Conservation (phyloP, 2,888 invertebrate species). For the Acronicta alni region DNA sequence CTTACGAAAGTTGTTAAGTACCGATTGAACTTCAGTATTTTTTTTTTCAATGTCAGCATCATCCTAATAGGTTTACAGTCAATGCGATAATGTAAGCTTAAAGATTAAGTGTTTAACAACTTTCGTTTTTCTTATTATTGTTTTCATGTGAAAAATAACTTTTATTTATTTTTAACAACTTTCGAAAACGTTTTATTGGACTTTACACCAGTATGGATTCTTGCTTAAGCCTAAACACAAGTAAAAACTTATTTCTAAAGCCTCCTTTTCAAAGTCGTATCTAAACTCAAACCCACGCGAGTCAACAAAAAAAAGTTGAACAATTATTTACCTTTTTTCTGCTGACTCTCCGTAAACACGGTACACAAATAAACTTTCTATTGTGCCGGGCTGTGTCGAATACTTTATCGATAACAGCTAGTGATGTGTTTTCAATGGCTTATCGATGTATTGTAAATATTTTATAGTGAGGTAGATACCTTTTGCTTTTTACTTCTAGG, state of each 20-base stretch:
- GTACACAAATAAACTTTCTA: conserved; percentile 85
- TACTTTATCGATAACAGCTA: conserved; percentile 82
- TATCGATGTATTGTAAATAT: conserved; percentile 41
- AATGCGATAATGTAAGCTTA: too few relatives aligned
- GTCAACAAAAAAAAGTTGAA: conserved; percentile 56
- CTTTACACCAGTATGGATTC: neutral
- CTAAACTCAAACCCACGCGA: conserved; percentile 31
- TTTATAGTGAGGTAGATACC: conserved; percentile 9
- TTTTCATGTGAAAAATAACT: neutral
- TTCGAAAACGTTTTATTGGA: neutral
- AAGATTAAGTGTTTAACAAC: too few relatives aligned
- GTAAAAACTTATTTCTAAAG: conserved; percentile 9
- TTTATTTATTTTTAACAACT: neutral
- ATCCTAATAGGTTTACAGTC: too few relatives aligned
- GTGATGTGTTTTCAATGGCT: conserved; percentile 53
- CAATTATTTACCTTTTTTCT: conserved; percentile 65
- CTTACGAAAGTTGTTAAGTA: too few relatives aligned
- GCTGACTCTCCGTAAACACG: conserved; percentile 65
- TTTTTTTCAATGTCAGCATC: too few relatives aligned
- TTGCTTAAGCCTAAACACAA: conserved; percentile 8
- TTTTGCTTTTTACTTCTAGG: conserved; percentile 8
- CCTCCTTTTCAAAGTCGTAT: conserved; percentile 19
- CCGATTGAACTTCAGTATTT: too few relatives aligned
- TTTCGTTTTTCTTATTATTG: too few relatives aligned
- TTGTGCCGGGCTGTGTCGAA: conserved; percentile 82